A percentile compares a stretch with the other conserved stretches of the same genome.
Evolutionary conservation across 2,888 invertebrate genomes (phyloP).

Genomic region (Erpobdella octoculata): DNA sequence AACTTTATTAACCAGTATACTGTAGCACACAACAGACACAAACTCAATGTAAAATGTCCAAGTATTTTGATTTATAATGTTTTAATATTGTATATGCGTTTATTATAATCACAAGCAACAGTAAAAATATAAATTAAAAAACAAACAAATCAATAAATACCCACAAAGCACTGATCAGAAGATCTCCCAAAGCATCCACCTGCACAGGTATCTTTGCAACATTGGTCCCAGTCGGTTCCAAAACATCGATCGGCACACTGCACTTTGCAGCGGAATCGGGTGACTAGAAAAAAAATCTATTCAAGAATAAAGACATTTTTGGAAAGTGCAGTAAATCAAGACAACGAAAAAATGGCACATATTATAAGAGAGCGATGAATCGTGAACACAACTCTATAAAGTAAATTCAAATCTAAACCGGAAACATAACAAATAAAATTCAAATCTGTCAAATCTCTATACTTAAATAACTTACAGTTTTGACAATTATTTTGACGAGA

Average conservation of each 20-base stretch:
- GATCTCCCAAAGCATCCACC: slow-evolving; percentile 91
- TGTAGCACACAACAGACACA: too few relatives aligned
- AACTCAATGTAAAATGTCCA: too few relatives aligned
- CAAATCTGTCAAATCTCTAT: neutral
- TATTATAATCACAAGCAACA: too few relatives aligned
- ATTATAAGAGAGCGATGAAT: too few relatives aligned
- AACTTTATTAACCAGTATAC: too few relatives aligned
- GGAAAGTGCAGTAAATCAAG: neutral
- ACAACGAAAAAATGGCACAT: neutral
- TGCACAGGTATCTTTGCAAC: slow-evolving; percentile 87
- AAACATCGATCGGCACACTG: slow-evolving; percentile 91
- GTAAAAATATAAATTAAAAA: too few relatives aligned
- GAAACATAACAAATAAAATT: neutral
- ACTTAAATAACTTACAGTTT: neutral
- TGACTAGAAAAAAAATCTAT: slow-evolving; percentile 49
- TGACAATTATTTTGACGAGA: neutral
- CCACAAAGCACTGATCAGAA: slow-evolving; percentile 78
- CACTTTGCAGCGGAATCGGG: slow-evolving; percentile 79
- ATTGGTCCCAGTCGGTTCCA: slow-evolving; percentile 76
- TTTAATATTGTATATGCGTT: too few relatives aligned
- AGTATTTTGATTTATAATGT: too few relatives aligned
- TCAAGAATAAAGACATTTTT: neutral
- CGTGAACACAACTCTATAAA: too few relatives aligned
- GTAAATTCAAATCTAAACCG: neutral
- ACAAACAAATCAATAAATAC: slow-evolving; percentile 40